These are phyloP conservation scores for Cherax destructor DNA, from an alignment of 1,140 invertebrate genomes.

Conservation along the genomic window DNA sequence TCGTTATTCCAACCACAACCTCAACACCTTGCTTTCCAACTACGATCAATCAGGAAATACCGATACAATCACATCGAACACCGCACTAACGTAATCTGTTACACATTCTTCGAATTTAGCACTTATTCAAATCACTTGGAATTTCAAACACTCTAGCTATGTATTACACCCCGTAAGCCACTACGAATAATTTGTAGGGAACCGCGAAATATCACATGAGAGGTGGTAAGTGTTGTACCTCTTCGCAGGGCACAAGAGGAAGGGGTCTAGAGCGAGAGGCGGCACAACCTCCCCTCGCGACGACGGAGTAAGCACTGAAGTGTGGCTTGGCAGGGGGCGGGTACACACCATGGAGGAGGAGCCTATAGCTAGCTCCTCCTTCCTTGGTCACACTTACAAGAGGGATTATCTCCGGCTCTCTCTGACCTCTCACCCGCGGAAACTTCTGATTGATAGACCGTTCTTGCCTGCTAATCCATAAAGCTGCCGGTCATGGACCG, in stretches of 20 bases:
- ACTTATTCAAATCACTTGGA: constrained; percentile 40
- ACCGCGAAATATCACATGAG: neutral
- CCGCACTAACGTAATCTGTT: constrained; percentile 37
- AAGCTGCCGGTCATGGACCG: neutral
- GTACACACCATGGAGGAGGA: constrained; percentile 23
- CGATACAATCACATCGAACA: constrained; percentile 46
- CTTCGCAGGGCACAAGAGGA: constrained; percentile 13
- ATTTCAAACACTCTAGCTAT: constrained; percentile 21
- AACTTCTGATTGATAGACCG: constrained; percentile 14
- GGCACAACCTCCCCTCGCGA: constrained; percentile 33
- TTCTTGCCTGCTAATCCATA: neutral
- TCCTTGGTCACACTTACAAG: constrained; percentile 31
- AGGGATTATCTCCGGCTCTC: constrained; percentile 21
- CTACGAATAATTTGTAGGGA: constrained; percentile 6
- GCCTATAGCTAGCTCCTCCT: constrained; percentile 21
- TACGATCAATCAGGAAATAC: constrained; percentile 25
- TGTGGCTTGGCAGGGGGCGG: constrained; percentile 31
- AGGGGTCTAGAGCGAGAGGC: constrained; percentile 32
- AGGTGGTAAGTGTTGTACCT: constrained; percentile 32
- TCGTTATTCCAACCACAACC: constrained; percentile 33
- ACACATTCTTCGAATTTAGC: constrained; percentile 51
- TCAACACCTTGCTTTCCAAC: constrained; percentile 11
- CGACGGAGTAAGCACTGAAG: constrained; percentile 43
- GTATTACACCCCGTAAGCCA: constrained; percentile 32
- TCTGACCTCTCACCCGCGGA: constrained; percentile 23